Percentiles rank a stretch among this genome's conserved stretches.
Conservation (phyloP, 2,797 vertebrate species). For the Luscinia megarhynchos region DNA sequence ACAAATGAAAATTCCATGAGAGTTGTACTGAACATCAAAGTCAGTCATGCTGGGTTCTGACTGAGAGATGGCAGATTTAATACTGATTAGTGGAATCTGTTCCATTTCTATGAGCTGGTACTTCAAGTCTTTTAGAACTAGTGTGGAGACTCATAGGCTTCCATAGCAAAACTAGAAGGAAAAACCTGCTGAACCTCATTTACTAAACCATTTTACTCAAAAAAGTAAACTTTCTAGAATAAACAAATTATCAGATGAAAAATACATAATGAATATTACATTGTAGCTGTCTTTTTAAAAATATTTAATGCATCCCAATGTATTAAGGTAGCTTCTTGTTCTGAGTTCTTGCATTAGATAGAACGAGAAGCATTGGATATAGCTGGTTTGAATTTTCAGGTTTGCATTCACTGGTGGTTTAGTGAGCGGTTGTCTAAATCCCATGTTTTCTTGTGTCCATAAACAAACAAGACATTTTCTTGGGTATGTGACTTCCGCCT, state of each 20-base stretch:
- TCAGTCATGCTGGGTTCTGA: background rate
- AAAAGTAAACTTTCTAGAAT: background rate
- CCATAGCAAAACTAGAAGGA: background rate
- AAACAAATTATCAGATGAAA: background rate
- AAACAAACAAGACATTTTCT: background rate
- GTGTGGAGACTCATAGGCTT: background rate
- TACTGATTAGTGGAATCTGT: background rate
- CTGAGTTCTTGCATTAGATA: background rate
- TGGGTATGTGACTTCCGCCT: background rate
- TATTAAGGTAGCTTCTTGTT: background rate
- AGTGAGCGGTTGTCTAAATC: background rate
- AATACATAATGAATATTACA: background rate
- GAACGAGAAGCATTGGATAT: background rate
- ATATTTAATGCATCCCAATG: background rate
- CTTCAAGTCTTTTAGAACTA: background rate
- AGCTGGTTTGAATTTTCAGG: background rate
- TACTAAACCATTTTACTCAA: background rate
- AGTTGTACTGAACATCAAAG: background rate
- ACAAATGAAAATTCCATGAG: background rate
- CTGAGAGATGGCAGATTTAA: background rate
- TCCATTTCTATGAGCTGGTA: background rate
- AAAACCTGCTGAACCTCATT: background rate
- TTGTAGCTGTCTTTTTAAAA: background rate
- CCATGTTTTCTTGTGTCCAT: accelerated
- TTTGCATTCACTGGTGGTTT: background rate